A percentile compares a stretch with the other conserved stretches of the same genome.
phyloP scores from a whole-genome alignment of 2,113 vertebrate species.

The Ptychochromis oligacanthus region DNA sequence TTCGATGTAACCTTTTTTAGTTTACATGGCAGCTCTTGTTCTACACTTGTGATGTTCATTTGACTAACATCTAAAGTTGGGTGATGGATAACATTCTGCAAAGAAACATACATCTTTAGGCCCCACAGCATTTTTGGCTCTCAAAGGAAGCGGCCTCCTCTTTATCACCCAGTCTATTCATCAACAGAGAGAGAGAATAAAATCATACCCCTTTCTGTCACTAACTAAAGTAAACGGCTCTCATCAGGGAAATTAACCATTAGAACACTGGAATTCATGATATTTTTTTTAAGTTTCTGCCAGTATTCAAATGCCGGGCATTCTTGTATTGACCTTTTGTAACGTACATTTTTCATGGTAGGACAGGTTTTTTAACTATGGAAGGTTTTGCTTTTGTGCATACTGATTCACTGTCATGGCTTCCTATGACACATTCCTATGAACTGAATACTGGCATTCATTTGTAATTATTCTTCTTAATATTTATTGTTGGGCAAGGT shows the following conservation, averaged over 20 bases:
- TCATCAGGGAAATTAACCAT: neutral
- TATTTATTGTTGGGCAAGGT: fast-evolving
- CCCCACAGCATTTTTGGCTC: slow-evolving; percentile 9
- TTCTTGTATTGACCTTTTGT: neutral
- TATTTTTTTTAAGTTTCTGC: neutral
- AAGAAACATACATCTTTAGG: neutral
- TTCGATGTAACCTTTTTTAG: no score
- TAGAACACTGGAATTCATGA: neutral
- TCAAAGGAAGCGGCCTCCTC: neutral
- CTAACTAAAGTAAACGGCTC: neutral
- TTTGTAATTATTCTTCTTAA: neutral
- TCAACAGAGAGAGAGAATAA: neutral
- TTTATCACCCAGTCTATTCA: neutral
- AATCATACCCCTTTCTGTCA: neutral
- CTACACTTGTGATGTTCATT: neutral
- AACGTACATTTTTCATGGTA: neutral
- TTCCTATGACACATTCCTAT: neutral
- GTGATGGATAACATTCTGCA: neutral
- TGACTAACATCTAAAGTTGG: neutral
- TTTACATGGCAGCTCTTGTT: neutral
- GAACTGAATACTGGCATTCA: neutral
- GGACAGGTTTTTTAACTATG: neutral
- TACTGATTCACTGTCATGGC: neutral
- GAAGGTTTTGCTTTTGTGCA: neutral
- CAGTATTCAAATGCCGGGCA: neutral